A percentile compares a stretch with the other conserved stretches of the same genome.
Evolutionary conservation across 1,140 invertebrate species (phyloP).

Genomic region (Bombus confusus): DNA sequence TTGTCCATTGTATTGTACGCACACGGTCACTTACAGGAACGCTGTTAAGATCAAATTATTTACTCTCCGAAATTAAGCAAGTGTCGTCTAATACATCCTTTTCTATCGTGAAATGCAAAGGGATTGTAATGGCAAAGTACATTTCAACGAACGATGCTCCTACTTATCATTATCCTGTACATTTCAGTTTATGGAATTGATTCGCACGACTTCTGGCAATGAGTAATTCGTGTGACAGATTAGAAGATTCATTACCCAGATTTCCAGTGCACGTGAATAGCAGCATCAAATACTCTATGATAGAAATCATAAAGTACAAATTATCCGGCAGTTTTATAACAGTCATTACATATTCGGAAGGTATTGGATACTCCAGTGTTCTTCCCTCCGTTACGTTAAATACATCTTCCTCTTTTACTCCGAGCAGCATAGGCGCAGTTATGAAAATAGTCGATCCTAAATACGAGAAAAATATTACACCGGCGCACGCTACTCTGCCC

Average conservation of each 20-base stretch:
- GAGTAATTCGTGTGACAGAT: no score
- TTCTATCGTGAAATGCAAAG: no score
- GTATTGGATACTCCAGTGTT: conserved; percentile 14
- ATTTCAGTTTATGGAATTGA: no score
- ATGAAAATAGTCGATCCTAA: background rate
- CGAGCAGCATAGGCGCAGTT: conserved; percentile 1
- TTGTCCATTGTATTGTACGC: no score
- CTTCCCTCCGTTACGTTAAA: background rate
- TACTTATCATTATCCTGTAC: no score
- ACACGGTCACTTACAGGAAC: no score
- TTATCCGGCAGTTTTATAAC: background rate
- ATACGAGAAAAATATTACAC: conserved; percentile 41
- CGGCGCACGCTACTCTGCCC: background rate
- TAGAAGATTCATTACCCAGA: conserved; percentile 35
- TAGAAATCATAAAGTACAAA: background rate
- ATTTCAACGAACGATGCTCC: no score
- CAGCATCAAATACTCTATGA: conserved; percentile 4
- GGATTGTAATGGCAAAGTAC: no score
- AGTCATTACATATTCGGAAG: background rate
- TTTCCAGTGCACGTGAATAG: conserved; percentile 11
- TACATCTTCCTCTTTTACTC: background rate
- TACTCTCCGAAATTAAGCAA: no score
- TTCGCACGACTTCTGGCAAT: no score
- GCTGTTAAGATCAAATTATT: no score
- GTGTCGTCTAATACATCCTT: no score